These are phyloP conservation scores for Tapirus terrestris DNA, from an alignment of 2,113 vertebrate genomes.

Conservation along the genomic window DNA sequence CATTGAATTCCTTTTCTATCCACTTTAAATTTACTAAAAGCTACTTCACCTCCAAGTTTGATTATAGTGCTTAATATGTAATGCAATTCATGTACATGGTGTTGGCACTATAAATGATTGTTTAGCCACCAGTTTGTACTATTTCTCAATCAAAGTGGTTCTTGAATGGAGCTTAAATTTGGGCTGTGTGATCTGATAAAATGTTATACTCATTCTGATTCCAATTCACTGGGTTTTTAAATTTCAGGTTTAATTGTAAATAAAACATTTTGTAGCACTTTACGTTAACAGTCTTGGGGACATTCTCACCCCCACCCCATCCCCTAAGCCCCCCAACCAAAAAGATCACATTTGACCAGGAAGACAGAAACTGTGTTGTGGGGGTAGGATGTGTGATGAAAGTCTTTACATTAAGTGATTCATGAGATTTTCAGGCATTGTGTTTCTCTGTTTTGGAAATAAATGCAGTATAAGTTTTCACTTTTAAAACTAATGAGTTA, in stretches of 20 bases:
- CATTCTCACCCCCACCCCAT: background rate
- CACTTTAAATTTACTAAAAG: conserved; percentile 53
- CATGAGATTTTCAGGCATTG: background rate
- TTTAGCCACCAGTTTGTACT: background rate
- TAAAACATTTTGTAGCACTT: background rate
- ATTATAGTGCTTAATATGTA: conserved; percentile 40
- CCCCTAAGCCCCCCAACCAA: background rate
- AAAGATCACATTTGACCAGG: background rate
- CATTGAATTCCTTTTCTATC: conserved; percentile 41
- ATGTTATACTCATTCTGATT: background rate
- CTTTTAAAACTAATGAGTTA: conserved; percentile 46
- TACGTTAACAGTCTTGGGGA: background rate
- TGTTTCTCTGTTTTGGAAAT: conserved; percentile 9
- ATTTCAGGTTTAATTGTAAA: conserved; percentile 12
- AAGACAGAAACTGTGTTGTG: background rate
- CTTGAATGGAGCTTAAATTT: conserved; percentile 32
- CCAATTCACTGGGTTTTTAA: background rate
- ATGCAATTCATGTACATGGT: background rate
- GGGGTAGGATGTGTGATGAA: background rate
- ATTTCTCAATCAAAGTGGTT: conserved; percentile 1
- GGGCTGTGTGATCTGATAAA: background rate
- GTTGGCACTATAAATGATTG: background rate
- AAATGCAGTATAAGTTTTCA: background rate
- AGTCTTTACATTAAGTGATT: background rate
- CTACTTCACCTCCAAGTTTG: background rate